Evolutionary conservation across 2,113 vertebrate genomes (phyloP), one percentile per base, ranked within the genome.

Genomic region (Leuciscus idus): DNA sequence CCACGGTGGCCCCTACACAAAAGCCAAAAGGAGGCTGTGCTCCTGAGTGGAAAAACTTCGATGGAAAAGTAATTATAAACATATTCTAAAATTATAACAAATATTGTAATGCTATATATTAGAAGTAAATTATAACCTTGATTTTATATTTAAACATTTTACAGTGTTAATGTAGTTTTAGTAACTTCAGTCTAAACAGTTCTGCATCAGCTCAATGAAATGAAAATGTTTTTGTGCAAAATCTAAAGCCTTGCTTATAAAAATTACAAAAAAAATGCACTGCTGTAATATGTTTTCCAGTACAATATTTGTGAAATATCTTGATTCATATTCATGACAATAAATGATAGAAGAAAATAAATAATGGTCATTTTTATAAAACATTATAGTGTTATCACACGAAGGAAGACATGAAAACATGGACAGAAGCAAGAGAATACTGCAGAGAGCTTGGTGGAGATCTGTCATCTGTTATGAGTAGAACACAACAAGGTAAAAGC

Each of bases 401-500:
- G 86, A 95, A 0, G 21, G 90, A 88, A 85, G 92, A 91, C 0
- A 91, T 30, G 85, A 85, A 91, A 87, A 93, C 83, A 19, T 99
- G 98, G 98, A 88, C 92, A 33, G 92, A 94, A 0, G 96, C 97
- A 52, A 94, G 96, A 80, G 90, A 84, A 81, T 86, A 92, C 87
- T 99, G 98, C 90, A 90, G 89, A 82, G 70, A n/a, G 5, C 87
- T 92, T 52, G 93, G 93, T 85, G 97, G 96, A 83, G 96, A 95
- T 88, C 90, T 99, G 86, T 96, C 83, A 46, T 94, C 96, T 6
- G 91, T 99, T 90, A 59, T 87, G 28, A 93, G 90, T 48, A 93
- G 95, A 73, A 90, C 91, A 87, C 94, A 96, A 8, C 97, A 99
- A 97, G 96, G 98, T 99, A 90, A 70, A 85, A 12, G 11, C 23